Conservation (phyloP, 2,888 invertebrate genomes). For the Cantharis lateralis region DNA sequence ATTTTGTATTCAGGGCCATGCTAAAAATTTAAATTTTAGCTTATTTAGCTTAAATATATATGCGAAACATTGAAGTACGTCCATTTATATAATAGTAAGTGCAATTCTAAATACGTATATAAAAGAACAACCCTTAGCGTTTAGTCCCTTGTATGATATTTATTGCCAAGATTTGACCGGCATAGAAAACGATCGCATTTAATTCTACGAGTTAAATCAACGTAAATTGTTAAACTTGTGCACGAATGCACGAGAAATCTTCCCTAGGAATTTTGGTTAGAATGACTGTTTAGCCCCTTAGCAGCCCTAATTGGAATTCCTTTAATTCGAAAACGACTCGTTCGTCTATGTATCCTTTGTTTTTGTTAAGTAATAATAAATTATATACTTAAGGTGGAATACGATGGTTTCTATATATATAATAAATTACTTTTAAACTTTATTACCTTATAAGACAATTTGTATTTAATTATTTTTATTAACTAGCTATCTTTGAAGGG, state of each 20-base stretch:
- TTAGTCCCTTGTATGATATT: slow-evolving; percentile 39
- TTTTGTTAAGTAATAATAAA: slow-evolving; percentile 21
- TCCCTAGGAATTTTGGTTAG: slow-evolving; percentile 27
- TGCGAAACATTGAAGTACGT: slow-evolving; percentile 14
- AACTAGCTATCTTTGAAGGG: neutral
- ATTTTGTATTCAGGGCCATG: neutral
- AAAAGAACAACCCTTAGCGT: slow-evolving; percentile 32
- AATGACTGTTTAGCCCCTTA: slow-evolving; percentile 26
- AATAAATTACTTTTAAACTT: neutral
- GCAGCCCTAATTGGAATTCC: slow-evolving; percentile 37
- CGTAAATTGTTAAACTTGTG: slow-evolving; percentile 33
- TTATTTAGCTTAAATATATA: slow-evolving; percentile 20
- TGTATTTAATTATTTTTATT: neutral
- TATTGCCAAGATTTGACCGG: slow-evolving; percentile 46
- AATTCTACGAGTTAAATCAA: slow-evolving; percentile 38
- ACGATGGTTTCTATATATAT: neutral
- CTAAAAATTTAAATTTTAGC: slow-evolving; percentile 12
- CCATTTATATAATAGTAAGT: slow-evolving; percentile 26
- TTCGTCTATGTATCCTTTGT: slow-evolving; percentile 12
- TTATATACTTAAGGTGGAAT: neutral
- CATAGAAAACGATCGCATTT: slow-evolving; percentile 43
- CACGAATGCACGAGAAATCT: slow-evolving; percentile 25
- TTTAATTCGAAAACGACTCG: slow-evolving; percentile 27
- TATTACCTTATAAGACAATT: neutral
- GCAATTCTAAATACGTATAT: slow-evolving; percentile 38